phyloP scores from a whole-genome alignment of 2,888 invertebrate genomes.

The Cryptocephalus primarius region DNA sequence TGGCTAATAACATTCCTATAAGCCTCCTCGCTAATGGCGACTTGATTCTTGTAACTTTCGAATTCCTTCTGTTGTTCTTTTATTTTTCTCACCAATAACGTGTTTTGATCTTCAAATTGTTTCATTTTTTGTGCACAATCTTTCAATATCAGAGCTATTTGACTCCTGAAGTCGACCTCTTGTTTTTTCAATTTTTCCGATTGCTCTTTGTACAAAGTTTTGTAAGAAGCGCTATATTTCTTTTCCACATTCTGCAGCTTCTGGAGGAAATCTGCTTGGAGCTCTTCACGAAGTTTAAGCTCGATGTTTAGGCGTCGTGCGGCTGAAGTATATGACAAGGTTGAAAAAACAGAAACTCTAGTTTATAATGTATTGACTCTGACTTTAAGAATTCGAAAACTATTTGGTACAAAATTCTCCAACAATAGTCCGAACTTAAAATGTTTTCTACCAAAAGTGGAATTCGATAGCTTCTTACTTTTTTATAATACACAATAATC shows the following conservation, averaged over 20 bases:
- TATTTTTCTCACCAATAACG: conserved; percentile 12
- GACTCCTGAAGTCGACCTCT: conserved; percentile 21
- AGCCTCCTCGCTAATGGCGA: conserved; percentile 8
- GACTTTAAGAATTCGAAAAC: too few relatives aligned
- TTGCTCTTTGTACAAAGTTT: conserved; percentile 17
- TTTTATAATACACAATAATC: too few relatives aligned
- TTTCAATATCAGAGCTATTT: conserved; percentile 18
- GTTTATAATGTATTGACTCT: too few relatives aligned
- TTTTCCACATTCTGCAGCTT: conserved; percentile 23
- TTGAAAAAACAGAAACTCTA: too few relatives aligned
- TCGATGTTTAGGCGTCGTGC: conserved; percentile 20
- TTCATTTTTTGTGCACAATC: conserved; percentile 22
- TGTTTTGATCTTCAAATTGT: conserved; percentile 18
- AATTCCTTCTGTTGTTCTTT: conserved; percentile 13
- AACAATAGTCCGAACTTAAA: too few relatives aligned
- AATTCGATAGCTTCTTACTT: too few relatives aligned
- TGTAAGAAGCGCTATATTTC: conserved; percentile 16
- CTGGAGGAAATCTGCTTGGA: conserved; percentile 21
- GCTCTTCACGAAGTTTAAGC: conserved; percentile 21
- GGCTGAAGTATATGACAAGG: conserved; percentile 2
- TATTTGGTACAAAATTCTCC: too few relatives aligned
- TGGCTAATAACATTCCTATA: conserved; percentile 9
- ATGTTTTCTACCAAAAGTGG: too few relatives aligned
- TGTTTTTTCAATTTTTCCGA: conserved; percentile 19
- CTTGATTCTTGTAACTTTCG: conserved; percentile 10